Evolutionary conservation across 2,797 vertebrate genomes (phyloP), one percentile per base, ranked within the genome.

Genomic region (Hoplostethus mediterraneus): DNA sequence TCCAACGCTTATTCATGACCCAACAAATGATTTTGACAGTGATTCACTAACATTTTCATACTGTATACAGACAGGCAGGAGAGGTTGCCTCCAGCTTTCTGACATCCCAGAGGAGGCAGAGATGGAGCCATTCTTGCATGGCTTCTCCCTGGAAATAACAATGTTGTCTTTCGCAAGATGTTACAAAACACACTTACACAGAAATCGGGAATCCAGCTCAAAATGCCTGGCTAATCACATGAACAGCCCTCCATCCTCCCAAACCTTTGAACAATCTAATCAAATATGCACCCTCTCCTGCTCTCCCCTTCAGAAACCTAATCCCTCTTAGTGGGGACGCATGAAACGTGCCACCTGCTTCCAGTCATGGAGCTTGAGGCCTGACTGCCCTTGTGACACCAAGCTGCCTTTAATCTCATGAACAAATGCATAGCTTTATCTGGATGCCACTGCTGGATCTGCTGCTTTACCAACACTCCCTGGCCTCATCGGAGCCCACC

Each of bases 191-290:
- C 71, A 77, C 63, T 28, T 71, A 40, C 52, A 69, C 40, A 63
- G 17, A 77, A 85, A 82, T 82, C 55, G 65, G 60, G 57, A 79
- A 65, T 68, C 54, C 52, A 49, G 77, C 82, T 84, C 81, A 81
- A 87, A 92, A 92, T 82, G 73, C 83, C 75, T 38, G 51, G 51
- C 69, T 90, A 87, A 93, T 90, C 86, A 81, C 88, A 85, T 75
- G 60, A 87, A 79, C 81, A 72, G 49, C 52, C 57, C 76, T 73
- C 69, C 74, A 64, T 74, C 64, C 72, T 74, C 68, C 36, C 51
- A 73, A 86, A 88, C 73, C 80, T 90, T 76, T 80, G 79, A 89
- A 87, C 67, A 58, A 67, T 64, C 82, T 82, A 73, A 88, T 85
- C 73, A 84, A 90, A 87, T 82, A 75, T 73, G 65, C 77, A 78